Conservation (phyloP, 35 echinoderm and acorn worm species). For the Amphiura filiformis region DNA sequence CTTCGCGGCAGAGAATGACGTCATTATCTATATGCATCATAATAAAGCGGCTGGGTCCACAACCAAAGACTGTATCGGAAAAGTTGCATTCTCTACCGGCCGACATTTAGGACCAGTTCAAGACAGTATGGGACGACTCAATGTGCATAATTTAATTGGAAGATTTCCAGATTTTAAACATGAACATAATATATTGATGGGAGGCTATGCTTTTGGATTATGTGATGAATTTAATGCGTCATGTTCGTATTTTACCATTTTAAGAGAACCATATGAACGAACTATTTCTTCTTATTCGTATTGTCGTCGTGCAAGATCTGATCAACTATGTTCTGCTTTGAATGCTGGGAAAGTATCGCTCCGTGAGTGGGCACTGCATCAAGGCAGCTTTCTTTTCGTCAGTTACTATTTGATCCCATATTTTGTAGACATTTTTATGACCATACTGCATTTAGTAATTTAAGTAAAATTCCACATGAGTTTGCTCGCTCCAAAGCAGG, state of each 20-base stretch:
- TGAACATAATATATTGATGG: conserved; percentile 58
- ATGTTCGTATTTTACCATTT: conserved; percentile 92
- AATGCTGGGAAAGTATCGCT: conserved; percentile 64
- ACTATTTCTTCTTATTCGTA: conserved; percentile 80
- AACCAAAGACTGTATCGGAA: conserved; percentile 68
- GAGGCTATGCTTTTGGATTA: conserved; percentile 90
- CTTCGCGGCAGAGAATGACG: background rate
- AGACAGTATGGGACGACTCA: conserved; percentile 45
- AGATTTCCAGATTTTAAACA: conserved; percentile 18
- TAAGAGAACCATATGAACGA: conserved; percentile 88
- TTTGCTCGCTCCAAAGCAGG: background rate
- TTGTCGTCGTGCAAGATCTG: conserved; percentile 65
- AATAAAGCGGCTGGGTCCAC: conserved; percentile 93
- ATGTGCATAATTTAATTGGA: conserved; percentile 1
- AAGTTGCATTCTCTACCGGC: conserved; percentile 13
- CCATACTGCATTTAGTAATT: conserved; percentile 7
- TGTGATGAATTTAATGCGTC: conserved; percentile 67
- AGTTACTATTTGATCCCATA: conserved; percentile 69
- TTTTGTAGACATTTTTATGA: conserved; percentile 69
- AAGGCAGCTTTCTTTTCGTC: conserved; percentile 92
- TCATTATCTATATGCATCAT: conserved; percentile 72
- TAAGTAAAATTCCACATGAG: conserved; percentile 21
- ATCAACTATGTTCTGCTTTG: conserved; percentile 78
- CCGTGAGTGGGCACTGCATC: conserved; percentile 77
- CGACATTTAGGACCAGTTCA: conserved; percentile 29